These are phyloP conservation scores for Dipodomys spectabilis DNA, from an alignment of 2,113 vertebrate genomes.

Conservation along the genomic window DNA sequence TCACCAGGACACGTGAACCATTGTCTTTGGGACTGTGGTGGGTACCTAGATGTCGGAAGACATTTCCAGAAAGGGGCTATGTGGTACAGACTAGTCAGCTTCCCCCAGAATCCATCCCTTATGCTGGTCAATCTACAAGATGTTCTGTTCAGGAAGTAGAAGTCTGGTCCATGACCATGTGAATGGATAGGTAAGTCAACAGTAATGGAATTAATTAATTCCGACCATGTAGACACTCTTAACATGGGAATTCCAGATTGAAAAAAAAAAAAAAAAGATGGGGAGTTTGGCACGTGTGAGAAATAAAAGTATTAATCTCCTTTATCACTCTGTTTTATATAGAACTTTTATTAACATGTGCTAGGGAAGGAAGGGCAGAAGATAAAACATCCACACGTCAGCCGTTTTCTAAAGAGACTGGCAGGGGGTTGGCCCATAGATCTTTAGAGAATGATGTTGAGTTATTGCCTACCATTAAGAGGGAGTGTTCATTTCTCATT, in stretches of 20 bases:
- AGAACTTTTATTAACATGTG: slow-evolving; percentile 78
- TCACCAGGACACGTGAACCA: background rate
- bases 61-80: background rate
- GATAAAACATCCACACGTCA: slow-evolving; percentile 67
- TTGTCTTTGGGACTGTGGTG: background rate
- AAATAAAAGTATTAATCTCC: slow-evolving; percentile 77
- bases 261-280: slow-evolving; percentile 56
- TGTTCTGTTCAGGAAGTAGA: background rate
- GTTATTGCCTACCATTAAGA: slow-evolving; percentile 69
- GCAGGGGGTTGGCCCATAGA: slow-evolving; percentile 68
- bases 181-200: slow-evolving; percentile 5
- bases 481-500: slow-evolving; percentile 72
- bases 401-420: slow-evolving; percentile 61
- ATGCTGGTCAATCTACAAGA: background rate
- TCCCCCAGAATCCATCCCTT: background rate
- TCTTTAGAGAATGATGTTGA: slow-evolving; percentile 67
- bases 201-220: slow-evolving; percentile 70
- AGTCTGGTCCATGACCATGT: background rate
- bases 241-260: slow-evolving; percentile 65
- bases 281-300: slow-evolving; percentile 62
- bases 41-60: background rate
- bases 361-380: slow-evolving; percentile 36
- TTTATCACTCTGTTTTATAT: slow-evolving; percentile 70
- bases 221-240: slow-evolving; percentile 63
- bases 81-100: background rate